A percentile compares a stretch with the other conserved stretches of the same genome.
These are phyloP conservation scores for Hypselothyrea guttata DNA, from an alignment of 2,888 invertebrate species.

Conservation along the genomic window DNA sequence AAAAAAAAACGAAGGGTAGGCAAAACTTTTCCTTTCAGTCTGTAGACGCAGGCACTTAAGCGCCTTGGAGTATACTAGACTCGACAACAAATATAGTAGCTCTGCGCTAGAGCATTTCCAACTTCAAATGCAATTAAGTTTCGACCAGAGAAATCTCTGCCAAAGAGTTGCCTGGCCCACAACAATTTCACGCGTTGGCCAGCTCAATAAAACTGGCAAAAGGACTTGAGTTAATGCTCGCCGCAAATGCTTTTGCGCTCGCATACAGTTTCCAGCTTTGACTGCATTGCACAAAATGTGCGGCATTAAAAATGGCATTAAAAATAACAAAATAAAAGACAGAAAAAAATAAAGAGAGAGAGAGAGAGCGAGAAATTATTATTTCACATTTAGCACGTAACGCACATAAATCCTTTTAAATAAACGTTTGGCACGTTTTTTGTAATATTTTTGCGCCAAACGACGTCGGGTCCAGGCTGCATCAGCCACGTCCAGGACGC, in stretches of 20 bases:
- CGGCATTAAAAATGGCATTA: constrained; percentile 58
- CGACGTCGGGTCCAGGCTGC: constrained; percentile 1
- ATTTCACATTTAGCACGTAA: constrained; percentile 79
- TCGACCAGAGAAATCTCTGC: constrained; percentile 55
- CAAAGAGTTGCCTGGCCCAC: constrained; percentile 40
- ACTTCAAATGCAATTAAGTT: constrained; percentile 75
- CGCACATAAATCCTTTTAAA: constrained; percentile 79
- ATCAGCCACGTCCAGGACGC: constrained; percentile 15
- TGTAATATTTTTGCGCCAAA: constrained; percentile 54
- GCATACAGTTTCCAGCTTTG: constrained; percentile 1
- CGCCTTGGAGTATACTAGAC: constrained; percentile 23
- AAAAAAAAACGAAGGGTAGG: constrained; percentile 13
- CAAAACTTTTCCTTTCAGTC: constrained; percentile 69
- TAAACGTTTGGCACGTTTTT: constrained; percentile 80
- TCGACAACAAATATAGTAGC: constrained; percentile 15
- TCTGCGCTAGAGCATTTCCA: constrained; percentile 22
- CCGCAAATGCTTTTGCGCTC: constrained; percentile 12
- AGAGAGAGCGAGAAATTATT: constrained; percentile 65
- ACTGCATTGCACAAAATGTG: constrained; percentile 54
- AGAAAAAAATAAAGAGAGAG: constrained; percentile 1
- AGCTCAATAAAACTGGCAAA: constrained; percentile 72
- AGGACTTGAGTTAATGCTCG: constrained; percentile 70
- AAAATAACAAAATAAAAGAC: constrained; percentile 35
- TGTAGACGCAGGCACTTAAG: constrained; percentile 61
- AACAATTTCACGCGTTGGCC: constrained; percentile 70